phyloP scores from a whole-genome alignment of 1,140 invertebrate genomes.

The Cylas formicarius region DNA sequence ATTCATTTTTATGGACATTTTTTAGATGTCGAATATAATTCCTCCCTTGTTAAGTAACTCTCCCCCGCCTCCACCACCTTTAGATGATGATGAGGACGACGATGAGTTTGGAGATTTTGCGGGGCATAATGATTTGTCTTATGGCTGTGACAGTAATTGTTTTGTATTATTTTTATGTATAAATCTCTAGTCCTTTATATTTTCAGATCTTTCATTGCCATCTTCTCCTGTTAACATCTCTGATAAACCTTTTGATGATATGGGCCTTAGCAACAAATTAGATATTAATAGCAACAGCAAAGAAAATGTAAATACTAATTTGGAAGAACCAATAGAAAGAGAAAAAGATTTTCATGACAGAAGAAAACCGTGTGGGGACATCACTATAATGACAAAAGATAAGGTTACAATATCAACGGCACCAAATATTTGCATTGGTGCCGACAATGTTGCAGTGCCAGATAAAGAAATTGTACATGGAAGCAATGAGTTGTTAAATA shows the following conservation, averaged over 20 bases:
- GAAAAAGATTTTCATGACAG: slow-evolving; percentile 32
- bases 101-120: slow-evolving; percentile 56
- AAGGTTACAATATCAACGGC: too few relatives aligned
- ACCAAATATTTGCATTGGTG: too few relatives aligned
- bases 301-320: slow-evolving; percentile 16
- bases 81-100: slow-evolving; percentile 54
- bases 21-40: slow-evolving; percentile 44
- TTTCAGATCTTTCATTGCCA: slow-evolving; percentile 44
- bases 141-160: slow-evolving; percentile 35
- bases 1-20: too few relatives aligned
- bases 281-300: slow-evolving; percentile 28
- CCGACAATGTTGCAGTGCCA: too few relatives aligned
- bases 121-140: slow-evolving; percentile 42
- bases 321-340: slow-evolving; percentile 14
- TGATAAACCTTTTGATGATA: slow-evolving; percentile 22
- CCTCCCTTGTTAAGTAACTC: slow-evolving; percentile 57
- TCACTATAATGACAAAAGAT: too few relatives aligned
- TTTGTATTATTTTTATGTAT: too few relatives aligned
- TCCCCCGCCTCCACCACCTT: slow-evolving; percentile 54
- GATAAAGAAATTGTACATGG: too few relatives aligned
- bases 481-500: too few relatives aligned
- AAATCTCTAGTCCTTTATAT: slow-evolving; percentile 5
- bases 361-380: too few relatives aligned
- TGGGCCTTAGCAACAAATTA: slow-evolving; percentile 5
- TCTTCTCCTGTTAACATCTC: slow-evolving; percentile 43